phyloP scores from a whole-genome alignment of 2,888 invertebrate species.

The Atethmia centrago region DNA sequence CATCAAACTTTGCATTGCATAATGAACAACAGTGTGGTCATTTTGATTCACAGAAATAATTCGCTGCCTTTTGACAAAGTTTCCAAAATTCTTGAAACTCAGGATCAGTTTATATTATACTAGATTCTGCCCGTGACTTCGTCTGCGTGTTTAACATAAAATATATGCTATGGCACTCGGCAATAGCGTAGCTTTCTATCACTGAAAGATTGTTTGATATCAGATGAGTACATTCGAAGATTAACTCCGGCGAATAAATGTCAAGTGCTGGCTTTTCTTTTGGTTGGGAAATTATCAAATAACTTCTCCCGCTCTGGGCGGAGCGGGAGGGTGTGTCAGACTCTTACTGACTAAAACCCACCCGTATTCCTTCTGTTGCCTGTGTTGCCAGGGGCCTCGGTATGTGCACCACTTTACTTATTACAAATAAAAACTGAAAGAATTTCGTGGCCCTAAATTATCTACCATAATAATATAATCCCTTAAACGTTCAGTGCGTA shows the following conservation, averaged over 20 bases:
- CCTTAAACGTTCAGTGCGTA: constrained; percentile 6
- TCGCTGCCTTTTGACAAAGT: not conserved
- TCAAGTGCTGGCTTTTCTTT: no score
- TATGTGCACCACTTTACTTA: no score
- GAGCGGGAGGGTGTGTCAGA: no score
- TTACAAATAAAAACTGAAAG: not conserved
- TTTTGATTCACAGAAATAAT: not conserved
- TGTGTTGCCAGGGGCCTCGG: no score
- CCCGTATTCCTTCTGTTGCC: no score
- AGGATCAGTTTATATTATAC: not conserved
- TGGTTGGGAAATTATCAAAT: no score
- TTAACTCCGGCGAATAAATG: no score
- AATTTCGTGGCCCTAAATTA: not conserved
- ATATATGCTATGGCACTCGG: not conserved
- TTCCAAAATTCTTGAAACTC: not conserved
- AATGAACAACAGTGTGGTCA: no score
- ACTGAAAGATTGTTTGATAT: not conserved
- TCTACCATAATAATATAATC: not conserved
- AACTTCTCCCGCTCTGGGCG: no score
- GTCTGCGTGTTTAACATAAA: not conserved
- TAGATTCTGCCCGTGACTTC: no score
- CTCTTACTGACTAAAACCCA: no score
- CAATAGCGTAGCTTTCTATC: not conserved
- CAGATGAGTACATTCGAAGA: not conserved
- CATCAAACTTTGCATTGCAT: constrained; percentile 3